Percentiles rank a stretch among this genome's conserved stretches.
Conservation (phyloP, 2,113 vertebrate genomes). For the Hyaena hyaena region DNA sequence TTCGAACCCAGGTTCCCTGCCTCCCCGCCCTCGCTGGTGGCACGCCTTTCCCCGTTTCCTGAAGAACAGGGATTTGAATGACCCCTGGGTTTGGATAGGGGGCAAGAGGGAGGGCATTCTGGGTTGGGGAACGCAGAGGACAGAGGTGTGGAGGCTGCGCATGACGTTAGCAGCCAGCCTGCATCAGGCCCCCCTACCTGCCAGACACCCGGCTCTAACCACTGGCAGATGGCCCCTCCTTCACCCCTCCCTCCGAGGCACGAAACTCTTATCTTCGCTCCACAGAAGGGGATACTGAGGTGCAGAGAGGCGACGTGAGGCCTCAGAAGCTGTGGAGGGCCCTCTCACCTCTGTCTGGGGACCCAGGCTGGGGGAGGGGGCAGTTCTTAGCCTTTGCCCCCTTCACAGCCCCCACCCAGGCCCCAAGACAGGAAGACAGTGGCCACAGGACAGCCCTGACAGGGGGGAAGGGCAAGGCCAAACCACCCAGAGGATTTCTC, state of each 20-base stretch:
- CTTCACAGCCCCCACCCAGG: background rate
- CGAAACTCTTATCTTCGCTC: background rate
- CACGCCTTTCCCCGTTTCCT: background rate
- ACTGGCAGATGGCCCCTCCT: rapidly evolving
- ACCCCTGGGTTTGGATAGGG: background rate
- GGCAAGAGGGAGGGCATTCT: background rate
- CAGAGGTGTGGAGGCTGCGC: background rate
- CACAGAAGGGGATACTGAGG: background rate
- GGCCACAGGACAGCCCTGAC: slow-evolving; percentile 9
- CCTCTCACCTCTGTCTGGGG: background rate
- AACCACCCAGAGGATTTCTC: slow-evolving; percentile 53
- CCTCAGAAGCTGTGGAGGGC: background rate
- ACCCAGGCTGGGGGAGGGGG: no score
- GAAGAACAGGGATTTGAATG: background rate
- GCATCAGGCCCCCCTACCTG: background rate
- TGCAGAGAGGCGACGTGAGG: background rate
- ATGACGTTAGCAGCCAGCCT: background rate
- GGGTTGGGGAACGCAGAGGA: background rate
- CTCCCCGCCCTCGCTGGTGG: background rate
- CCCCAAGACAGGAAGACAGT: slow-evolving; percentile 43
- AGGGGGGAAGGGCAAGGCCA: background rate
- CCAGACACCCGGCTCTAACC: background rate
- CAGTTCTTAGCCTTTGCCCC: background rate
- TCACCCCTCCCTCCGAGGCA: background rate
- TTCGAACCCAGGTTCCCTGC: background rate